phyloP scores from a whole-genome alignment of 2,113 vertebrate genomes.

The Aspiorhynchus laticeps region DNA sequence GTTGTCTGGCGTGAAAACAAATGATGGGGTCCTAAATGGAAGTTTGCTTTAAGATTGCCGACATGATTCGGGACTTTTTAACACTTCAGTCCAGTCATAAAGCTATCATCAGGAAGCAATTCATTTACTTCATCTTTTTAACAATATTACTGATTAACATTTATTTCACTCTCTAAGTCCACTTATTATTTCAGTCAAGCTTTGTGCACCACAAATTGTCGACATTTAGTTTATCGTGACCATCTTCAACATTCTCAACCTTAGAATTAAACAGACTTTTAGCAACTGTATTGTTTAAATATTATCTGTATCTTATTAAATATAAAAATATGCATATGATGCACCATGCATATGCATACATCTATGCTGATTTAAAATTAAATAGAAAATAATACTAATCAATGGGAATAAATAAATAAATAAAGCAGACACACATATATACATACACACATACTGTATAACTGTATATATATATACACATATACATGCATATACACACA shows the following conservation, averaged over 20 bases:
- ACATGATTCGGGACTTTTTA: not conserved
- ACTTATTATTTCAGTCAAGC: not conserved
- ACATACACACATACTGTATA: too few relatives aligned
- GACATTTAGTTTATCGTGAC: not conserved
- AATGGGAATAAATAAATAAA: too few relatives aligned
- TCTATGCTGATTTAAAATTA: too few relatives aligned
- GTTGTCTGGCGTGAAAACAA: slow-evolving; percentile 20
- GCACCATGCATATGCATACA: too few relatives aligned
- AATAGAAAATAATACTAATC: too few relatives aligned
- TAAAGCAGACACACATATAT: too few relatives aligned
- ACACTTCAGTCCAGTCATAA: not conserved
- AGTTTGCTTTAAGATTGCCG: not conserved
- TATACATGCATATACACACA: too few relatives aligned
- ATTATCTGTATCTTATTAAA: not conserved
- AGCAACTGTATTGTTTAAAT: not conserved
- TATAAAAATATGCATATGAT: not conserved
- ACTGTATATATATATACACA: too few relatives aligned
- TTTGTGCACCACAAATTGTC: not conserved
- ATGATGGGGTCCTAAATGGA: not conserved
- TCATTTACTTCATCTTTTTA: not conserved
- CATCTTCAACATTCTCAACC: not conserved
- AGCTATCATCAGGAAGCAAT: not conserved
- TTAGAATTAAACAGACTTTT: not conserved
- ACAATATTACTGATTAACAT: not conserved
- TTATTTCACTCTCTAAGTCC: not conserved